Evolutionary conservation across 2,888 invertebrate genomes (phyloP), one percentile per base, ranked within the genome.

Genomic region (Apotomis capreana): DNA sequence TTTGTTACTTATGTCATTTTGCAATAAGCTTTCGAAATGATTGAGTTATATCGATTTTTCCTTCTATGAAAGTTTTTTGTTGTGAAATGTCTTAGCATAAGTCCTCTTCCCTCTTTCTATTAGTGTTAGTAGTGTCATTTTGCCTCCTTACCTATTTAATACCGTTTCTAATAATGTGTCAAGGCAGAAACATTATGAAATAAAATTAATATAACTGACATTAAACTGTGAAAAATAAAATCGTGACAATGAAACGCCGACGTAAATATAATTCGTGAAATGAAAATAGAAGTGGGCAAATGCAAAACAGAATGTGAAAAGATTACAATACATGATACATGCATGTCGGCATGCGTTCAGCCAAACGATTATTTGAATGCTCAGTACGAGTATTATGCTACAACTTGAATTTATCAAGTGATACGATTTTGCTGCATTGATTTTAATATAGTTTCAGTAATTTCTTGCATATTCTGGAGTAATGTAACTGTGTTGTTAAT

Each of bases 231-330:
- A 40, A 9, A 13, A 36, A 40, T 5, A 49, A 36, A 13, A 61
- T 13, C 8, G 52, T 13, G 13, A 6, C 8, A 9, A n/a, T 54
- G 49, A 58, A 44, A 63, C 59, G 69, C 59, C 8, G 44, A 51
- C 51, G n/a, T 54, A 13, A 63, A 70, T 76, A 69, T 74, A 74
- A 75, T 76, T 74, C 76, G 70, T 75, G 72, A 71, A 64, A 72
- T 73, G 40, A 75, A 61, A 77, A 67, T 74, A 58, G 76, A 77
- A 77, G 74, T 73, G 68, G 74, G 74, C 76, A 79, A 81, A 83
- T 80, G 77, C 76, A 82, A 82, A 83, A 81, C 70, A 76, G 76
- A 82, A 80, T 74, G 70, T 68, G 74, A 80, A 81, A 81, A 80
- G 77, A 80, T 79, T 76, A 75, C 71, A 80, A 79, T 76, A 75